Base-by-base conservation (phyloP, 2,113 vertebrate genomes). In the Neodontobutis hainanensis region DNA sequence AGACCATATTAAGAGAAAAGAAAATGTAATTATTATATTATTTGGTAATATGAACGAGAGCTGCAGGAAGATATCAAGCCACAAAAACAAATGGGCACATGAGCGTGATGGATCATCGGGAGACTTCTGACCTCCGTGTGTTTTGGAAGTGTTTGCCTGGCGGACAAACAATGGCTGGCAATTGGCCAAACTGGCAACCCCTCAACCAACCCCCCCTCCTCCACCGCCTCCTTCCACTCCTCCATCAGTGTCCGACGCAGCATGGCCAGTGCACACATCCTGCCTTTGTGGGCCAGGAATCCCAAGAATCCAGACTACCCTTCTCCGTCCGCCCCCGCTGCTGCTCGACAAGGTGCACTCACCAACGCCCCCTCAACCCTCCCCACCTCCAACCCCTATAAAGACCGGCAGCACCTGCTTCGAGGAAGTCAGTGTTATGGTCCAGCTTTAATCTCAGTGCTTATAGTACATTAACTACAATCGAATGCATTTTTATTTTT, bases 271-370 rank as follows among this genome's bases (percentile, higher is more conserved):
- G 14, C 84, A 92, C 91, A 91, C 91, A 92, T 93, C 92, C 91
- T 92, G 90, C 88, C 90, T 92, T 93, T 93, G 92, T 93, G 83
- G 75, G 77, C 77, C 78, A 82, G 90, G 92, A 92, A 93, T 93
- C 67, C 70, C 49, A 85, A 82, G 87, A 91, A 92, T 93, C 83
- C 81, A 71, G 81, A 75, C 81, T 77, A 68, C 75, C 67, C 73
- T 61, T 53, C 60, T 65, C 51, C 62, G 11, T 46, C 44, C 12
- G 15, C 48, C 15, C n/a, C 70, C 47, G 1, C 68, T 72, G 45
- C 64, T 79, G 70, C 67, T 82, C 81, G 68, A 78, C 81, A 80
- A 85, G 88, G 75, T 86, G 72, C 68, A 65, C 81, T 36, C 58
- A 55, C 48, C 68, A 58, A 65, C 27, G 38, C 32, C 35, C 35